Evolutionary conservation across 2,797 vertebrate genomes (phyloP).

Genomic region (Chelonia mydas): DNA sequence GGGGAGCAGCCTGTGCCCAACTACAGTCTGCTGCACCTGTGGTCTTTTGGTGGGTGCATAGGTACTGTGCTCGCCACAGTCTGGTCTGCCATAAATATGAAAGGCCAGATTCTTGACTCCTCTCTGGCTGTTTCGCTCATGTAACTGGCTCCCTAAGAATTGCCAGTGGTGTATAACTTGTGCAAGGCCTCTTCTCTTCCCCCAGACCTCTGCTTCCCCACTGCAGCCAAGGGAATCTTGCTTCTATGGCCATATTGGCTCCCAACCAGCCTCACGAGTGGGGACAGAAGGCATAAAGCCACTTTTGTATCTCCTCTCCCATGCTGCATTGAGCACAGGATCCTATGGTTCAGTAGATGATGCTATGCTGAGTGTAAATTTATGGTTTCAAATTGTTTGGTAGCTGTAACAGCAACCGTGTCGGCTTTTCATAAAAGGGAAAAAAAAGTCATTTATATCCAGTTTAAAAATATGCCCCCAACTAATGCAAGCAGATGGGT

Average conservation of each 20-base stretch:
- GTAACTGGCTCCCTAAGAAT: neutral
- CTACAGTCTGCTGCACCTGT: neutral
- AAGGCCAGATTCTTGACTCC: neutral
- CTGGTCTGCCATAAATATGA: neutral
- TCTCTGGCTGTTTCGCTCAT: neutral
- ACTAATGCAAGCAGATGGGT: constrained; percentile 65
- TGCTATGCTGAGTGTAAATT: neutral
- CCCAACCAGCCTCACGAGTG: neutral
- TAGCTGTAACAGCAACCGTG: neutral
- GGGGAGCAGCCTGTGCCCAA: neutral
- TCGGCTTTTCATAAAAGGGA: neutral
- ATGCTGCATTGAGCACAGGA: neutral
- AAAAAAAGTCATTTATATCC: constrained; percentile 44
- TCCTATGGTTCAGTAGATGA: neutral
- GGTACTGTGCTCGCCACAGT: neutral
- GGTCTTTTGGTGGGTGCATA: neutral
- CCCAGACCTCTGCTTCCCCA: neutral
- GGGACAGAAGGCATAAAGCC: neutral
- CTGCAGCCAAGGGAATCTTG: neutral
- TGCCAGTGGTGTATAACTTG: neutral
- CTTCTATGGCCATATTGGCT: neutral
- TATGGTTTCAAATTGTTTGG: constrained; percentile 13
- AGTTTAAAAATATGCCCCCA: constrained; percentile 35
- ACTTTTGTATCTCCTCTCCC: neutral
- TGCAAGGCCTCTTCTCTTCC: neutral